These are phyloP conservation scores for Pycnonotus jocosus DNA, from an alignment of 2,113 vertebrate species.

Conservation along the genomic window DNA sequence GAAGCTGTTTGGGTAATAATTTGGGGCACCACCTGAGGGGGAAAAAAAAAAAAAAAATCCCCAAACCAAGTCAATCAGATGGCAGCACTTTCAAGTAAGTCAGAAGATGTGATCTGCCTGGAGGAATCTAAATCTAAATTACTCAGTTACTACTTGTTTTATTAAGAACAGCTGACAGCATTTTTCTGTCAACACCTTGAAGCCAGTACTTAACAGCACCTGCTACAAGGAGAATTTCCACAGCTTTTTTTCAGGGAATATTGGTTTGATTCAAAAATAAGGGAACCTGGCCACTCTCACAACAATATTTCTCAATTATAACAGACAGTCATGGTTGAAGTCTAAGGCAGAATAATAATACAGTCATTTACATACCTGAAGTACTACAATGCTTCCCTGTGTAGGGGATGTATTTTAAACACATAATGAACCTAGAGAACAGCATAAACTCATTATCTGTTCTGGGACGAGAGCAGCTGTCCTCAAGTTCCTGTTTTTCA, in stretches of 20 bases:
- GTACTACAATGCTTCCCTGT: background rate
- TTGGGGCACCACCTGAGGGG: constrained; percentile 88
- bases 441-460: background rate
- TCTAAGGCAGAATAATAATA: background rate
- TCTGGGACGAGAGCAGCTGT: background rate
- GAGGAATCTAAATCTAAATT: background rate
- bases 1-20: constrained; percentile 97
- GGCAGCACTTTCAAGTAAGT: background rate
- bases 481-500: background rate
- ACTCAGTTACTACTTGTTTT: accelerated
- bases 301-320: background rate
- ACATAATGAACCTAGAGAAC: background rate
- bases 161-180: background rate
- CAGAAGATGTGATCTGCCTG: background rate
- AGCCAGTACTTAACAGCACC: background rate
- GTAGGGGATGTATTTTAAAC: background rate
- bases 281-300: background rate
- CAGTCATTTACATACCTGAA: background rate
- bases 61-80: background rate
- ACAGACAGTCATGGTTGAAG: background rate
- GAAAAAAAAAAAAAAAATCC: background rate
- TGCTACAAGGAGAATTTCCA: background rate
- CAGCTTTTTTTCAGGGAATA: background rate
- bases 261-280: background rate
- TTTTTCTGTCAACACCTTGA: background rate